Evolutionary conservation across 2,113 vertebrate species (phyloP).

Genomic region (Cettia cetti): DNA sequence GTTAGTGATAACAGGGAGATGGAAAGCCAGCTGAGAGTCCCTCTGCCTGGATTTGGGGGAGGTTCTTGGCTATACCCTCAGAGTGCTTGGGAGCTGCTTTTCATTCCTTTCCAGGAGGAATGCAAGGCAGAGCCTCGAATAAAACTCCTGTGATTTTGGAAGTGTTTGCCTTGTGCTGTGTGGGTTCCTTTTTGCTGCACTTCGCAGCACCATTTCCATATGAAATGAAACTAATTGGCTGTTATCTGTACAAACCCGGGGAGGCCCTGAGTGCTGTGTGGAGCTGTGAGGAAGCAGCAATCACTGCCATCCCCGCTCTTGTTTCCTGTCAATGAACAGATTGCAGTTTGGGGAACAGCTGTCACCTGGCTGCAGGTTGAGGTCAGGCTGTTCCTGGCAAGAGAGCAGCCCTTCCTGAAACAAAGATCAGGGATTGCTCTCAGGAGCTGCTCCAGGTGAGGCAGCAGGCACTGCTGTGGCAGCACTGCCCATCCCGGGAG

Average conservation of each 20-base stretch:
- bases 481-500: rapidly evolving
- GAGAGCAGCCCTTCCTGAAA: slow-evolving; percentile 12
- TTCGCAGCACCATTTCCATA: slow-evolving; percentile 55
- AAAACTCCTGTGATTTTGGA: slow-evolving; percentile 35
- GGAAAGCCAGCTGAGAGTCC: slow-evolving; percentile 49
- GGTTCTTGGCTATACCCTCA: slow-evolving; percentile 54
- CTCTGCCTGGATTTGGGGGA: slow-evolving; percentile 15
- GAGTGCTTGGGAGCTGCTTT: slow-evolving; percentile 55
- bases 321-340: slow-evolving; percentile 19
- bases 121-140: background rate
- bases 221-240: slow-evolving; percentile 61
- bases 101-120: slow-evolving; percentile 33
- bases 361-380: slow-evolving; percentile 71
- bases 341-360: slow-evolving; percentile 64
- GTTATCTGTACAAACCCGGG: background rate
- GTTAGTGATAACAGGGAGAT: slow-evolving; percentile 41
- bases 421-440: background rate
- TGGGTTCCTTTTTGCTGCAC: slow-evolving; percentile 16
- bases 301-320: slow-evolving; percentile 17
- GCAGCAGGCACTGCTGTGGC: background rate
- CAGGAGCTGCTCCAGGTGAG: background rate
- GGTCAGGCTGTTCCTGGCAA: slow-evolving; percentile 58
- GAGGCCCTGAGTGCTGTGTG: background rate
- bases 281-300: background rate
- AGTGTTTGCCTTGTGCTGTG: slow-evolving; percentile 14